Conservation (phyloP, 2,888 invertebrate species). For the Malacosoma neustria region DNA sequence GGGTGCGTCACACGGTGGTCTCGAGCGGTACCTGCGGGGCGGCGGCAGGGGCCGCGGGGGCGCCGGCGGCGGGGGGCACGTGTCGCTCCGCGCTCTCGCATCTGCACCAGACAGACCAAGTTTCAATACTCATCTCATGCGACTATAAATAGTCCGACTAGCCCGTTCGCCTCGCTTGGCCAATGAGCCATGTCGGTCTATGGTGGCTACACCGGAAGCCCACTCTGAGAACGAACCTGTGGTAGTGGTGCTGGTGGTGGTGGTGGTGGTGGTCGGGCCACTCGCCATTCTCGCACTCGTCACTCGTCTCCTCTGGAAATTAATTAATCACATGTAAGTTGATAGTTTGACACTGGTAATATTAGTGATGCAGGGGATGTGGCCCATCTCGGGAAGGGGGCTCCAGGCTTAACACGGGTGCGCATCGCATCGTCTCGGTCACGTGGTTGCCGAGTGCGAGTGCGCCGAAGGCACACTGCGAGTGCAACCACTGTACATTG, state of each 20-base stretch:
- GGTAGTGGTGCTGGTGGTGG: slow-evolving; percentile 14
- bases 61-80: slow-evolving; percentile 71
- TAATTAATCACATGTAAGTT: no score
- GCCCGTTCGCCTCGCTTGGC: no score
- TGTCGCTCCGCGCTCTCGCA: slow-evolving; percentile 5
- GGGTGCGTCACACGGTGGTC: slow-evolving; percentile 22
- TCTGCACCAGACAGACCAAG: slow-evolving; percentile 11
- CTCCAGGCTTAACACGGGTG: no score
- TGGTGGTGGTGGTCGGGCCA: slow-evolving; percentile 21
- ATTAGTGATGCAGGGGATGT: no score
- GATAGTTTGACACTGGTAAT: no score
- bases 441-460: no score
- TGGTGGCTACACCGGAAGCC: slow-evolving; percentile 5
- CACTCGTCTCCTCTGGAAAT: slow-evolving; percentile 37
- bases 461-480: no score
- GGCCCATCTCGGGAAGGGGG: no score
- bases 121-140: no score
- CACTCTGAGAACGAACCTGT: slow-evolving; percentile 6
- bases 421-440: no score
- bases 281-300: slow-evolving; percentile 32
- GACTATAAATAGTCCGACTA: no score
- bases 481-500: no score
- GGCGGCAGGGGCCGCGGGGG: slow-evolving; percentile 49
- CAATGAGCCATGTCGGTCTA: slow-evolving; percentile 11
- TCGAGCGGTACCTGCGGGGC: slow-evolving; percentile 24